A percentile compares a stretch with the other conserved stretches of the same genome.
Conservation (phyloP, 1,140 invertebrate species). For the Oreohelix idahoensis region DNA sequence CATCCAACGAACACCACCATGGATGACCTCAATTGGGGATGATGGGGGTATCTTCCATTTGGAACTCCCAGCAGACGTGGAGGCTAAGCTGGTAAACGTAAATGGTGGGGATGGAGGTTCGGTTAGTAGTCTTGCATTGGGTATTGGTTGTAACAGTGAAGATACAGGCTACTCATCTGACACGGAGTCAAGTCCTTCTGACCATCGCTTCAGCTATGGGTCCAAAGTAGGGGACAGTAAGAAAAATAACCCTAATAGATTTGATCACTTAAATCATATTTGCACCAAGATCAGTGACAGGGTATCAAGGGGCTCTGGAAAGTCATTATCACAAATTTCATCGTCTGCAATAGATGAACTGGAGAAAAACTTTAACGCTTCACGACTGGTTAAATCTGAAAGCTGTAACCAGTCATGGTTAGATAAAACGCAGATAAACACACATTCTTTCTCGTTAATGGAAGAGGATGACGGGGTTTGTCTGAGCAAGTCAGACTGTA, state of each 20-base stretch:
- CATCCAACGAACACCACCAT: conserved; percentile 34
- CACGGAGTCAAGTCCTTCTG: conserved; percentile 23
- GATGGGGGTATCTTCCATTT: conserved; percentile 56
- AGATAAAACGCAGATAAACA: not conserved
- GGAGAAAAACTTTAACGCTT: not conserved
- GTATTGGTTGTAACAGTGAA: conserved; percentile 45
- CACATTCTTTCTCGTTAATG: not conserved
- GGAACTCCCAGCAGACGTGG: conserved; percentile 42
- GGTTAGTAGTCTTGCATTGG: conserved; percentile 31
- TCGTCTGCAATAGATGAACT: not conserved
- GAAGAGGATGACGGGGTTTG: conserved; percentile 2
- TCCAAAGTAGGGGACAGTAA: not conserved
- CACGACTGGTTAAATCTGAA: not conserved
- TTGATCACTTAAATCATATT: not conserved
- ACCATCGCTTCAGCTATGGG: not conserved
- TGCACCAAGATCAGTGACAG: not conserved
- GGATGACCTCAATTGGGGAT: conserved; percentile 48
- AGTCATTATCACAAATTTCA: not conserved
- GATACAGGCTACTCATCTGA: conserved; percentile 49
- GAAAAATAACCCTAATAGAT: not conserved
- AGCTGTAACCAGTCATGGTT: not conserved
- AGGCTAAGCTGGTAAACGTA: not conserved
- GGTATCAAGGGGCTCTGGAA: not conserved
- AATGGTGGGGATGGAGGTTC: conserved; percentile 32
- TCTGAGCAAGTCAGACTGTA: not conserved